Percentiles rank a stretch among this genome's conserved stretches.
These are phyloP conservation scores for Parascotia fuliginaria DNA, from an alignment of 2,888 invertebrate genomes.

Conservation along the genomic window DNA sequence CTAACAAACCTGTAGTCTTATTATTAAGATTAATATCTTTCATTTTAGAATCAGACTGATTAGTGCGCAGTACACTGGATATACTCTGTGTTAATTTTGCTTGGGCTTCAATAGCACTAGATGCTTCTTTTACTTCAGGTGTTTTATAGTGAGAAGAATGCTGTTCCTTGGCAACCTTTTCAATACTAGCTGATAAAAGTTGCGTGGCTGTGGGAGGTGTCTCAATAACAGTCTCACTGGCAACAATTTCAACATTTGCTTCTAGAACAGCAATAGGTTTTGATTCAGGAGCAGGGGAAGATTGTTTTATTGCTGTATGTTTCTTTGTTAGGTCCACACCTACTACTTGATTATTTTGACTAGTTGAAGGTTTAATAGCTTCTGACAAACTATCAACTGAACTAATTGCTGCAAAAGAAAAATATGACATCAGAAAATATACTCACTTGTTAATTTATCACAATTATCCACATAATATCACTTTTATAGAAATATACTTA, in stretches of 20 bases:
- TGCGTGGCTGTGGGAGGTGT: conserved; percentile 69
- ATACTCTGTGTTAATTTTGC: conserved; percentile 78
- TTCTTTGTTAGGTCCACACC: conserved; percentile 55
- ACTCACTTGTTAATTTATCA: neutral
- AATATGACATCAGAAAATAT: conserved; percentile 9
- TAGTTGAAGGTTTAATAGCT: conserved; percentile 74
- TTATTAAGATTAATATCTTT: conserved; percentile 80
- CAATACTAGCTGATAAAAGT: conserved; percentile 74
- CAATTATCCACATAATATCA: too few relatives aligned
- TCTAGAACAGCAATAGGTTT: conserved; percentile 43
- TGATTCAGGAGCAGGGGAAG: conserved; percentile 49
- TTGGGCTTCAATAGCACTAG: conserved; percentile 76
- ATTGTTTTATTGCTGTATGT: conserved; percentile 47
- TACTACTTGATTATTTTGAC: conserved; percentile 66
- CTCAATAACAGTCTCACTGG: conserved; percentile 55
- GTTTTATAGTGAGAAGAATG: conserved; percentile 40
- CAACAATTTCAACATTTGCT: conserved; percentile 53
- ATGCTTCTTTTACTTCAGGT: conserved; percentile 59
- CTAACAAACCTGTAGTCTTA: conserved; percentile 70
- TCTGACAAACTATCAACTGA: conserved; percentile 74
- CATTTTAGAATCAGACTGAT: conserved; percentile 74
- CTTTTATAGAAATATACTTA: too few relatives aligned
- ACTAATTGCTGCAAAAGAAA: conserved; percentile 72
- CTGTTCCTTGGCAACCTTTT: conserved; percentile 73
- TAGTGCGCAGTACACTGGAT: conserved; percentile 67